phyloP scores from a whole-genome alignment of 2,797 vertebrate species.

The Ptychadena robeensis region DNA sequence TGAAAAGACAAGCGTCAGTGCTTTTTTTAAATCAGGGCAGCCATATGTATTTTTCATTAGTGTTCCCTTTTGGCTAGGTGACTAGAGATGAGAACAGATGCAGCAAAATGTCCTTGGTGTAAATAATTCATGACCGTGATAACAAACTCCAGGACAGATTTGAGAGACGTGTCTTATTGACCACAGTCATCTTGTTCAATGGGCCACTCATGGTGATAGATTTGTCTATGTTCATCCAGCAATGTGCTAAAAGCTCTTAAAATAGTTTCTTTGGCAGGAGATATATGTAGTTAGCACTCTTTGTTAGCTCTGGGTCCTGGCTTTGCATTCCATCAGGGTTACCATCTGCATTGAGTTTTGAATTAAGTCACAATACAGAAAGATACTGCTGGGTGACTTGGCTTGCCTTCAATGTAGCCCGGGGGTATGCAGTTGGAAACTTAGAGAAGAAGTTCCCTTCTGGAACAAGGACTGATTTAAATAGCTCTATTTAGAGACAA shows the following conservation, averaged over 20 bases:
- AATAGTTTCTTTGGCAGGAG: background rate
- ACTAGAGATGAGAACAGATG: conserved; percentile 7
- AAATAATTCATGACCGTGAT: conserved; percentile 6
- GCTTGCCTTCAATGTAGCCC: background rate
- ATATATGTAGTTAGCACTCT: background rate
- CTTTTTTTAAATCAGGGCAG: background rate
- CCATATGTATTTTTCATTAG: conserved; percentile 14
- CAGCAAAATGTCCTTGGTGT: background rate
- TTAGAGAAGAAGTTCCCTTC: too few relatives aligned
- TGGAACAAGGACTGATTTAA: too few relatives aligned
- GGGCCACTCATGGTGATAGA: conserved; percentile 3
- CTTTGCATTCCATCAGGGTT: background rate
- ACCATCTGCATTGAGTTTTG: background rate
- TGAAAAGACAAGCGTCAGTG: background rate
- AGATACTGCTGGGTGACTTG: background rate
- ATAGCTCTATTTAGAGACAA: too few relatives aligned
- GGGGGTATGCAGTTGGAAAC: too few relatives aligned
- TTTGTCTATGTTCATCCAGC: background rate
- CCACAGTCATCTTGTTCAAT: conserved; percentile 6
- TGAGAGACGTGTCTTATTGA: conserved; percentile 3
- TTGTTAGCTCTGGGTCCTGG: background rate
- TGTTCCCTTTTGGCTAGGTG: conserved; percentile 4
- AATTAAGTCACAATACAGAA: background rate
- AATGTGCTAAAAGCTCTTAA: background rate
- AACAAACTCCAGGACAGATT: background rate